These are phyloP conservation scores for Nerophis ophidion DNA, from an alignment of 2,113 vertebrate genomes.

Conservation along the genomic window DNA sequence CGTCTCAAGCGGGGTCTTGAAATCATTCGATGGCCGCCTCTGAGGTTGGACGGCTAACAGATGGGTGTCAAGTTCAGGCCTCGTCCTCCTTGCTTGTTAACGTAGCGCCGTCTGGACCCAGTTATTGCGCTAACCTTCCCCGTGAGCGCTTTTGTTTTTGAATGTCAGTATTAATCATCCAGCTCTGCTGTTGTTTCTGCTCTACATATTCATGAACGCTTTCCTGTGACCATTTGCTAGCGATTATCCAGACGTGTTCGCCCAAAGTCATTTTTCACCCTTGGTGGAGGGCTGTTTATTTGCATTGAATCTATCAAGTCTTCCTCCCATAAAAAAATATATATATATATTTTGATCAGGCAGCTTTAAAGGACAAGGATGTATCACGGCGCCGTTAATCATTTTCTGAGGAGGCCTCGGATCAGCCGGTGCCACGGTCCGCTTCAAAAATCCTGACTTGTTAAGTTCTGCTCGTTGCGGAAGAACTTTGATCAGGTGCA, in stretches of 20 bases:
- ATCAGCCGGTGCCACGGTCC: conserved; percentile 62
- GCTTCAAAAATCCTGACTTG: conserved; percentile 68
- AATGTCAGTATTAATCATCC: conserved; percentile 52
- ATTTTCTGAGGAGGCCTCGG: conserved; percentile 54
- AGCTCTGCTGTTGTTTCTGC: conserved; percentile 36
- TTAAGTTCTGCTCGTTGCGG: conserved; percentile 66
- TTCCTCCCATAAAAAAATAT: conserved; percentile 52
- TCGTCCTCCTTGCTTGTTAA: conserved; percentile 32
- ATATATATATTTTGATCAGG: conserved; percentile 68
- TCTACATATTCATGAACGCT: conserved; percentile 65
- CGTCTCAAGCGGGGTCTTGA: conserved; percentile 17
- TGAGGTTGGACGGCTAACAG: conserved; percentile 50
- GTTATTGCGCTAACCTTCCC: conserved; percentile 33
- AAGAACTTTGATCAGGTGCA: conserved; percentile 64
- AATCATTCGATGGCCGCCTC: conserved; percentile 43
- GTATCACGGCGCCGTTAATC: conserved; percentile 65
- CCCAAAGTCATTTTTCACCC: conserved; percentile 26
- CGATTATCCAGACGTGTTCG: conserved; percentile 69
- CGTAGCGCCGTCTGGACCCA: conserved; percentile 14
- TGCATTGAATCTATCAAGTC: conserved; percentile 44
- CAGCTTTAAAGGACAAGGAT: conserved; percentile 51
- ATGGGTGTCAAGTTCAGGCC: conserved; percentile 49
- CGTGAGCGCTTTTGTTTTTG: conserved; percentile 40
- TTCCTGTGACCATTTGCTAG: conserved; percentile 55
- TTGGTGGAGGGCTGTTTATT: conserved; percentile 43